These are phyloP conservation scores for Tenodera sinensis DNA, from an alignment of 2,888 invertebrate species.

Conservation along the genomic window DNA sequence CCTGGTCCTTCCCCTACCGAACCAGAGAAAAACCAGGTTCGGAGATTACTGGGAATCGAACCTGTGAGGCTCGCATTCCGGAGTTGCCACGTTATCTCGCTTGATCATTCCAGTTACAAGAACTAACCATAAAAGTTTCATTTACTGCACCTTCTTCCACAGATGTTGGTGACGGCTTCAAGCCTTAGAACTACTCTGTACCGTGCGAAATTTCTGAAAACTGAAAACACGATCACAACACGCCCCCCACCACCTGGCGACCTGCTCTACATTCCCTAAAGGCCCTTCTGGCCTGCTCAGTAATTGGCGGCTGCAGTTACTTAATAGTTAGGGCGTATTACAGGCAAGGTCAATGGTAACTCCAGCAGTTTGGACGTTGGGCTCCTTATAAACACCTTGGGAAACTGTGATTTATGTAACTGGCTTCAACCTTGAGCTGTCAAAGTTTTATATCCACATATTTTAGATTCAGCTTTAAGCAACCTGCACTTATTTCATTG, in stretches of 20 bases:
- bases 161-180: no score
- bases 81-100: no score
- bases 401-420: neutral
- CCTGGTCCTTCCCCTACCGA: no score
- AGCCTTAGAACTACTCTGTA: no score
- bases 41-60: no score
- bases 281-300: neutral
- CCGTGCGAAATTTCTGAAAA: no score
- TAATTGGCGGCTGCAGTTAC: neutral
- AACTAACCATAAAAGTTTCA: no score
- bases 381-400: neutral
- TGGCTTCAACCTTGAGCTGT: neutral
- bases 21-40: no score
- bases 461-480: neutral
- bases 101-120: no score
- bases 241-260: neutral
- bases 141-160: no score
- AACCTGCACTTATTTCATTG: neutral
- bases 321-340: neutral
- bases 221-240: no score
- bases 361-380: neutral
- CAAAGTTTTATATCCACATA: neutral
- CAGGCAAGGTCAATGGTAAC: neutral
- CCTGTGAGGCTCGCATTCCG: no score
- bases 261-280: neutral